Base-by-base conservation (phyloP, 2,797 vertebrate species). In the Calcarius lapponicus region DNA sequence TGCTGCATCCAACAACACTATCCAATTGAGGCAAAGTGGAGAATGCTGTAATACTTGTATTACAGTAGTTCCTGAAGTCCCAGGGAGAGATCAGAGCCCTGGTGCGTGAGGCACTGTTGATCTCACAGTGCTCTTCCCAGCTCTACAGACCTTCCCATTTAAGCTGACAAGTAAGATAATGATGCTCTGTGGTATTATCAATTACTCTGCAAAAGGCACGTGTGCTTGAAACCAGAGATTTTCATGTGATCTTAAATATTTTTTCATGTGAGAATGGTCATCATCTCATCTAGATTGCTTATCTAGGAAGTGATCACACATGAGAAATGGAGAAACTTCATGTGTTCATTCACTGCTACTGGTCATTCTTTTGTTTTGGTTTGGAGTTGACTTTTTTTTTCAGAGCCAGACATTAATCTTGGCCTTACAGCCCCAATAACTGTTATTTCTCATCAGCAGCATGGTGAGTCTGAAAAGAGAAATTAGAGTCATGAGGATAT, bases 401-500 rank as follows among this genome's bases (percentile, higher is more conserved):
- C 21, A 70, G 40, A 45, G 90, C 65, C 69, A 91, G 86, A 73
- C 92, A 87, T 94, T 83, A 92, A 92, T 92, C 86, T 90, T 92
- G 89, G 70, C 92, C 66, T 93, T 86, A 73, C 34, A 84, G 40
- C 89, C 72, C 69, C 61, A 87, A 58, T 87, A 74, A 71, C 67
- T 94, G 51, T 88, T 92, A 82, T 82, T 95, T 95, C 83, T 90
- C 92, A 47, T 31, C 90, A 94, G 42, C 74, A 76, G 80, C 36
- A 92, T 96, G 86, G 75, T 90, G 58, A 84, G 64, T 86, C 90
- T 96, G 88, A 86, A 89, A 94, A 88, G 88, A 94, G 90, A 95
- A 95, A 92, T 95, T 85, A 74, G 50, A 94, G 92, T 95, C 93
- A 91, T 96, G 94, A 96, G 83, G 88, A 31, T 96, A 95, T 97